These are phyloP conservation scores for Rhombomys opimus DNA, from an alignment of 2,113 vertebrate species.

Conservation along the genomic window DNA sequence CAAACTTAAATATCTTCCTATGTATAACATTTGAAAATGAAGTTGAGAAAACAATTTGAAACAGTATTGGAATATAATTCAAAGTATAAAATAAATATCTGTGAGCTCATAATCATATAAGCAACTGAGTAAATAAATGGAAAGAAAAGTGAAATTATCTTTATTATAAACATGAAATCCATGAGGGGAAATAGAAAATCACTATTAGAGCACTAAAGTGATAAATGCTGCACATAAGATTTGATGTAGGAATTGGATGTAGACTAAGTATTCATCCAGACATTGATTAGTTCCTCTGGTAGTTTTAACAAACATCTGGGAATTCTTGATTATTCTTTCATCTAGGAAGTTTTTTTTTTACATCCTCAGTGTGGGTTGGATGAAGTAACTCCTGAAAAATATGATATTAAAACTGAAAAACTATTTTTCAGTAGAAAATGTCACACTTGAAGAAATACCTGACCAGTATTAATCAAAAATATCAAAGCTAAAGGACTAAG, in stretches of 20 bases:
- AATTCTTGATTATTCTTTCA: background rate
- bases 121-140: background rate
- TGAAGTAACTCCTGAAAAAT: conserved; percentile 30
- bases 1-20: conserved; percentile 43
- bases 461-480: conserved; percentile 27
- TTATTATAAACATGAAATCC: background rate
- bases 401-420: background rate
- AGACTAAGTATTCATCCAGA: background rate
- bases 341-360: conserved; percentile 17
- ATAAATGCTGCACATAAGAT: background rate
- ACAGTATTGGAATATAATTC: background rate
- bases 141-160: background rate
- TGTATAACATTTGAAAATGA: conserved; percentile 35
- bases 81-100: conserved; percentile 18
- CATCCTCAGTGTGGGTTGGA: background rate
- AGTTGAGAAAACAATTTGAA: conserved; percentile 26
- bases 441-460: conserved; percentile 22
- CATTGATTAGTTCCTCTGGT: conserved; percentile 17
- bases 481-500: conserved; percentile 47
- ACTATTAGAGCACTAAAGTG: background rate
- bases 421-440: background rate
- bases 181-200: conserved; percentile 37
- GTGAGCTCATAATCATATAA: background rate
- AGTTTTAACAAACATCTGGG: conserved; percentile 2
- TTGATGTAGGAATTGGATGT: background rate